Base-by-base conservation (phyloP, 2,797 vertebrate species). In the Brachymystax lenok region DNA sequence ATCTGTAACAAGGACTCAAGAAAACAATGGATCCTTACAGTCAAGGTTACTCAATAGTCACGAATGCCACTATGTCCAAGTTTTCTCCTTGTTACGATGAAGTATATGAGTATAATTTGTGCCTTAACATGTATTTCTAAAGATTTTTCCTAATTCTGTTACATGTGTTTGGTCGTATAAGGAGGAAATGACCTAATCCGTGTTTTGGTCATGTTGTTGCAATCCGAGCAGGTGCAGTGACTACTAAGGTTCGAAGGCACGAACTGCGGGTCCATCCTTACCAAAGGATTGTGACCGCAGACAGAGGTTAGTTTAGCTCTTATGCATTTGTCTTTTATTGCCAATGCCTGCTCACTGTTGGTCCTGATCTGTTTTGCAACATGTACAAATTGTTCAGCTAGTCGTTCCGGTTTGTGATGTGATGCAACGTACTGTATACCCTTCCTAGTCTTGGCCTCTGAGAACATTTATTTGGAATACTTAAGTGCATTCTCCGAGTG, bases 251-350 rank as follows among this genome's bases (percentile, higher is more conserved):
- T 93, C 94, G 95, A 95, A 96, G 96, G 95, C 95, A 96, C 90
- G 95, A 96, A 93, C 92, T 96, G 95, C 95, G 96, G 84, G 95
- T 97, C 94, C 96, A 96, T 96, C 96, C 96, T 96, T 97, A 97
- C 96, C 95, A 96, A 95, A 96, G 96, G 96, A 91, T 96, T 94
- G 94, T 96, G 95, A 96, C 95, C 94, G 94, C 95, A 95, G 96
- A 96, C 94, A 91, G 95, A 97, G 96, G 96, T 97, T 96, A 96
- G 96, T 97, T 93, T 96, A 96, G 96, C 93, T 92, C 91, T 93
- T 93, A 92, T 95, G 94, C 93, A 94, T 92, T 93, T 91, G 93
- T 93, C 88, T 94, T 91, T 61, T 89, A 74, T 94, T 87, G 93
- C 89, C 92, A 90, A 90, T 94, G 90, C 73, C 87, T 83, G 73